Evolutionary conservation across 1,140 invertebrate genomes (phyloP), one percentile per base, ranked within the genome.

Genomic region (Drosophila simulans): DNA sequence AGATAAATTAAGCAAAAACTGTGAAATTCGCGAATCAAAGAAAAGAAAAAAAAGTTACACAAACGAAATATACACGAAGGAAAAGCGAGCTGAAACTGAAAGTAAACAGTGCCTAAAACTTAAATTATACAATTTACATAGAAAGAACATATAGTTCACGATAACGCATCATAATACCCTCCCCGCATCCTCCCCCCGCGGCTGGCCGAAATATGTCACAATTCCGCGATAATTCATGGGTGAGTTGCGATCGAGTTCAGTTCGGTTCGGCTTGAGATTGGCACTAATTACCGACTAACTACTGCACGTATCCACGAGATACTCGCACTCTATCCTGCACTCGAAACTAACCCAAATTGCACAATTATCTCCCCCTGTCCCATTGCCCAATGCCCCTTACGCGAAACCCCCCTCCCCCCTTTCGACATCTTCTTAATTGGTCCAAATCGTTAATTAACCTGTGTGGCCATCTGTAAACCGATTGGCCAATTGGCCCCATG

Each of bases 171-270:
- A 56, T 58, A 13, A 39, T 39, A 39, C 13, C 37, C 37, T 39
- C 22, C 27, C 66, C 57, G 46, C 34, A 31, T n/a, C 34, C 12
- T 39, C 17, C 15, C 12, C 12, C 55, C 57, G 54, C 35, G 45
- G 53, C 72, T 63, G 59, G 13, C 59, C 63, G 20, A 74, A 91
- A 90, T 75, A 92, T 92, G 91, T 90, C 91, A 80, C 91, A 92
- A 75, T 92, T 92, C 70, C 85, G 91, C 68, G 91, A 92, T 91
- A 92, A 92, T 92, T 92, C 91, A 86, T 92, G 91, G 91, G 91
- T 92, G 74, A 91, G 91, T 92, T 73, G 48, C 57, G 52, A 53
- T 77, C 65, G 39, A 40, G 39, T 40, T 43, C 31, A 35, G 43
- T 39, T 42, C 34, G 62, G 58, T 15, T 54, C 34, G 39, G 46